A percentile compares a stretch with the other conserved stretches of the same genome.
phyloP scores from a whole-genome alignment of 1,140 invertebrate species.

The Lepidurus packardi region DNA sequence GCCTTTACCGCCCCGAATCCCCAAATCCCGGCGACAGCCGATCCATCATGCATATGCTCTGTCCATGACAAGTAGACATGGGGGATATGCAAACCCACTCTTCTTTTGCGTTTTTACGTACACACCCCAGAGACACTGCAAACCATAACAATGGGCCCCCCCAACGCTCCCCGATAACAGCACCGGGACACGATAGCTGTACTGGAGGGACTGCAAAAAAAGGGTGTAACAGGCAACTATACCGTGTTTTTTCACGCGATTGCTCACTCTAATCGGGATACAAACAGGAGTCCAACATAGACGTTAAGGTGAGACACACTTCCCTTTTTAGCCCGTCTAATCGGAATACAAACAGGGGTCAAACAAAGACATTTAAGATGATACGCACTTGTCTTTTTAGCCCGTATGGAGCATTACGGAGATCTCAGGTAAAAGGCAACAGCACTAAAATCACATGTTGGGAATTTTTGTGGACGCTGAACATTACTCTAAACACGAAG shows the following conservation, averaged over 20 bases:
- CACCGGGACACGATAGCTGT: not conserved
- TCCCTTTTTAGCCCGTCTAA: not conserved
- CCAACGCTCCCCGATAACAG: not conserved
- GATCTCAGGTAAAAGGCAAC: too few species aligned
- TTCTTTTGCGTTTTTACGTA: not conserved
- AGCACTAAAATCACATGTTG: too few species aligned
- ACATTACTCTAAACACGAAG: too few species aligned
- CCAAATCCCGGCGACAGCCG: constrained; percentile 7
- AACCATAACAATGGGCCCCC: constrained; percentile 6
- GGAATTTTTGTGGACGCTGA: too few species aligned
- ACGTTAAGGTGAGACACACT: constrained; percentile 1
- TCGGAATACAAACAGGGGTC: not conserved
- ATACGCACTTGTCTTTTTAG: not conserved
- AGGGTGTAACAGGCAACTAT: not conserved
- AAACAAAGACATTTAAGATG: constrained; percentile 5
- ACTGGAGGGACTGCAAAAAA: not conserved
- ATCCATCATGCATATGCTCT: constrained; percentile 19
- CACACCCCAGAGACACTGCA: constrained; percentile 8
- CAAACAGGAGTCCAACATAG: not conserved
- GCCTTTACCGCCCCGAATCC: not conserved
- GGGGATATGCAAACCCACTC: not conserved
- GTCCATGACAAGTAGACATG: constrained; percentile 8
- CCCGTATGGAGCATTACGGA: not conserved
- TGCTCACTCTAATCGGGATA: not conserved
- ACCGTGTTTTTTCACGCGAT: not conserved